A percentile compares a stretch with the other conserved stretches of the same genome.
Conservation (phyloP, 2,888 invertebrate species). For the Synanthedon tipuliformis region DNA sequence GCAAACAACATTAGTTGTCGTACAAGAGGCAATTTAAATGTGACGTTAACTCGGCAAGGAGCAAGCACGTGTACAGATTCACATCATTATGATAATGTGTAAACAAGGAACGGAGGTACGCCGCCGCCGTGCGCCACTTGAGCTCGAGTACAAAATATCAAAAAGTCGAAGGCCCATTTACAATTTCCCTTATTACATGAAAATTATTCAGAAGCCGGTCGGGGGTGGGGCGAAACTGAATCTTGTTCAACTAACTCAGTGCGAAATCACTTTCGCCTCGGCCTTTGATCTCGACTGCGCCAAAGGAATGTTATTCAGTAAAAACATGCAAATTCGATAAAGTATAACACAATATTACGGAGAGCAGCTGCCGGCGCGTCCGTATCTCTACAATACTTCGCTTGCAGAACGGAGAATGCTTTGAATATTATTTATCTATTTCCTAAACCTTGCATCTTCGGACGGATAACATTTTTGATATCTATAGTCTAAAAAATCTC, state of each 20-base stretch:
- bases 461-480: background rate
- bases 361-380: conserved; percentile 37
- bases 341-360: conserved; percentile 68
- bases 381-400: conserved; percentile 30
- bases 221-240: conserved; percentile 53
- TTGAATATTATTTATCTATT: conserved; percentile 40
- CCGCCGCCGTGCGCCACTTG: background rate
- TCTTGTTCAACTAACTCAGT: conserved; percentile 68
- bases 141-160: conserved; percentile 20
- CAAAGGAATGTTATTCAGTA: conserved; percentile 70
- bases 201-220: conserved; percentile 61
- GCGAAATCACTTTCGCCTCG: conserved; percentile 67
- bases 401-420: conserved; percentile 28
- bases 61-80: conserved; percentile 18
- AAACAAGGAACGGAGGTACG: conserved; percentile 10
- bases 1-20: conserved; percentile 4
- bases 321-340: conserved; percentile 72
- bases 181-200: conserved; percentile 62
- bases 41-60: conserved; percentile 7
- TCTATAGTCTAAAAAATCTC: background rate
- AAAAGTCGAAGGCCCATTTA: conserved; percentile 53
- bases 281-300: conserved; percentile 66
- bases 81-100: conserved; percentile 21
- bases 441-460: conserved; percentile 5
- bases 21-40: conserved; percentile 5